Percentiles rank a stretch among this genome's conserved stretches.
These are phyloP conservation scores for Zaprionus africanus DNA, from an alignment of 1,140 invertebrate genomes.

Conservation along the genomic window DNA sequence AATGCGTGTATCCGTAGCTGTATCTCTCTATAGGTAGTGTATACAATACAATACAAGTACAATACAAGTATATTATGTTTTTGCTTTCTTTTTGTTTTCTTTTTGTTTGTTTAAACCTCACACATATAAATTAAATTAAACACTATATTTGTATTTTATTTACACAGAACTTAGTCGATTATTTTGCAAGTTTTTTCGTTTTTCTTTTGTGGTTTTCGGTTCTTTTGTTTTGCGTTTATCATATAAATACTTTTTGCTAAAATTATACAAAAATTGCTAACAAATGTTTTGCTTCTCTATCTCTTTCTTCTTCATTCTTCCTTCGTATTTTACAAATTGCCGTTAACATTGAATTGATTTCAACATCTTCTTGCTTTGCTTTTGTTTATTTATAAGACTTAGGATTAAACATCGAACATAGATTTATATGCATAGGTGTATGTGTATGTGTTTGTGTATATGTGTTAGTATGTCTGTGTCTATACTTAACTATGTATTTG, in stretches of 20 bases:
- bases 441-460: slow-evolving; percentile 19
- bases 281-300: slow-evolving; percentile 47
- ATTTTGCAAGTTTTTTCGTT: slow-evolving; percentile 25
- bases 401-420: slow-evolving; percentile 75
- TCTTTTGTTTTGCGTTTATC: slow-evolving; percentile 20
- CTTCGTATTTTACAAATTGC: slow-evolving; percentile 74
- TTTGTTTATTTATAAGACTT: slow-evolving; percentile 70
- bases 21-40: slow-evolving; percentile 10
- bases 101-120: slow-evolving; percentile 63
- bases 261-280: slow-evolving; percentile 61
- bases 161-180: slow-evolving; percentile 67
- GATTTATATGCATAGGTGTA: slow-evolving; percentile 36
- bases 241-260: slow-evolving; percentile 58
- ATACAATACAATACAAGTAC: neutral
- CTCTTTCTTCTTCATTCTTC: slow-evolving; percentile 25
- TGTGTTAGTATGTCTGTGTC: slow-evolving; percentile 27
- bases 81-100: slow-evolving; percentile 18
- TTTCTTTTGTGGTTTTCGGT: slow-evolving; percentile 12
- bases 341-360: slow-evolving; percentile 64
- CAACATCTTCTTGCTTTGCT: slow-evolving; percentile 45
- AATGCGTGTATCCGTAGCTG: neutral
- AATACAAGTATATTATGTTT: slow-evolving; percentile 14
- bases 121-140: slow-evolving; percentile 74
- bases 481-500: slow-evolving; percentile 12
- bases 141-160: slow-evolving; percentile 69